Evolutionary conservation across 2,888 invertebrate genomes (phyloP).

Genomic region (Odontothrips loti): DNA sequence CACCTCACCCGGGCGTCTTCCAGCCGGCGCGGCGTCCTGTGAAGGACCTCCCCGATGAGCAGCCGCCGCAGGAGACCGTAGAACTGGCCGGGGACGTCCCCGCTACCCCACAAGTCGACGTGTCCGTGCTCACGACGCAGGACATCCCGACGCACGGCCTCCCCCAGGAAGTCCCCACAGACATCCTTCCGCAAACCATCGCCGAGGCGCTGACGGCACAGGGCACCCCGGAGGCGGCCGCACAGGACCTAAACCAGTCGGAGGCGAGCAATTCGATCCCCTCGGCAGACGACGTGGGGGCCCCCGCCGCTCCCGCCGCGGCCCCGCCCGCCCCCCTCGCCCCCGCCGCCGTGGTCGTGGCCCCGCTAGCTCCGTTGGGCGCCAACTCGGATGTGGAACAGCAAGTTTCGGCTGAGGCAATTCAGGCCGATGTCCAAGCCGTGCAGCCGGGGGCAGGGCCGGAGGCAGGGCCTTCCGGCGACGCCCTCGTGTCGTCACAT

Average conservation of each 20-base stretch:
- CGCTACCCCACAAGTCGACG: not conserved
- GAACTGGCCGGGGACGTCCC: not conserved
- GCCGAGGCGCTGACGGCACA: not conserved
- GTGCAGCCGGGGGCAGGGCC: not conserved
- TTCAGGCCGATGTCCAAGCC: not conserved
- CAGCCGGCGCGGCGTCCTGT: not conserved
- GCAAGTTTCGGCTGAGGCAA: constrained; percentile 15
- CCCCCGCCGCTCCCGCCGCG: not conserved
- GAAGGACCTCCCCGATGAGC: not conserved
- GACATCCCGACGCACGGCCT: not conserved
- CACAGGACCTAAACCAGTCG: no score
- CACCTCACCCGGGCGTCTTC: not conserved
- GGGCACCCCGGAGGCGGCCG: no score
- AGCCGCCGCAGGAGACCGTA: not conserved
- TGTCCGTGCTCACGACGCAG: not conserved
- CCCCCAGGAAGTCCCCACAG: not conserved
- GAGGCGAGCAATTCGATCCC: no score
- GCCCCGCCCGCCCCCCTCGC: not conserved
- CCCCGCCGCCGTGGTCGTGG: not conserved
- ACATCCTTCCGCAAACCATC: not conserved
- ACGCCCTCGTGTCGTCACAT: not conserved
- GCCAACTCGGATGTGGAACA: constrained; percentile 20
- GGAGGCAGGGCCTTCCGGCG: not conserved
- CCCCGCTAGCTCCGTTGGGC: not conserved
- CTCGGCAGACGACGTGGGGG: not conserved